A percentile compares a stretch with the other conserved stretches of the same genome.
Conservation (phyloP, 1,140 invertebrate genomes). For the Calliphora vicina region DNA sequence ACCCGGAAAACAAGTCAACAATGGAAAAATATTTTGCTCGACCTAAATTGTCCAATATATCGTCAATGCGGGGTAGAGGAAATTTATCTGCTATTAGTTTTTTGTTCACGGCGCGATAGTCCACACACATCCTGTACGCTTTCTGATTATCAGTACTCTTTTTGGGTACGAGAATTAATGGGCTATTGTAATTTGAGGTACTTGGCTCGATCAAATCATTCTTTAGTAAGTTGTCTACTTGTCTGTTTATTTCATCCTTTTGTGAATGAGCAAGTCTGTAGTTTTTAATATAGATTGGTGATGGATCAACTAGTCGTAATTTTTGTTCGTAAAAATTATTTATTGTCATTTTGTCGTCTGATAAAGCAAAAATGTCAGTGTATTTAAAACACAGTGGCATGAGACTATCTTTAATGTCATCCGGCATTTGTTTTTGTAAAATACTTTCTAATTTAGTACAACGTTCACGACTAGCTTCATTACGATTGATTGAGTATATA, state of each 20-base stretch:
- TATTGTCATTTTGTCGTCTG: neutral
- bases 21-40: constrained; percentile 57
- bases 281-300: constrained; percentile 37
- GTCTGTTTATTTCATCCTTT: constrained; percentile 40
- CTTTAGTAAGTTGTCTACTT: constrained; percentile 44
- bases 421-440: neutral
- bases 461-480: neutral
- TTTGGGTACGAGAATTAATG: constrained; percentile 46
- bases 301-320: neutral
- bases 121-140: constrained; percentile 44
- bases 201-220: constrained; percentile 43
- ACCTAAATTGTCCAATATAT: constrained; percentile 45
- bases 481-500: neutral
- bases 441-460: neutral
- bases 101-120: constrained; percentile 49
- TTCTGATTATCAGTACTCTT: constrained; percentile 37
- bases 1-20: constrained; percentile 63
- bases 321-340: constrained; percentile 38
- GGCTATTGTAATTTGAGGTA: constrained; percentile 43
- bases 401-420: neutral
- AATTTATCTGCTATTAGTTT: constrained; percentile 51
- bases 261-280: constrained; percentile 44
- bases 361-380: neutral
- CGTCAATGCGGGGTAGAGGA: constrained; percentile 61
- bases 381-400: neutral